Conservation (phyloP, 2,888 invertebrate genomes). For the Apamea crenata region DNA sequence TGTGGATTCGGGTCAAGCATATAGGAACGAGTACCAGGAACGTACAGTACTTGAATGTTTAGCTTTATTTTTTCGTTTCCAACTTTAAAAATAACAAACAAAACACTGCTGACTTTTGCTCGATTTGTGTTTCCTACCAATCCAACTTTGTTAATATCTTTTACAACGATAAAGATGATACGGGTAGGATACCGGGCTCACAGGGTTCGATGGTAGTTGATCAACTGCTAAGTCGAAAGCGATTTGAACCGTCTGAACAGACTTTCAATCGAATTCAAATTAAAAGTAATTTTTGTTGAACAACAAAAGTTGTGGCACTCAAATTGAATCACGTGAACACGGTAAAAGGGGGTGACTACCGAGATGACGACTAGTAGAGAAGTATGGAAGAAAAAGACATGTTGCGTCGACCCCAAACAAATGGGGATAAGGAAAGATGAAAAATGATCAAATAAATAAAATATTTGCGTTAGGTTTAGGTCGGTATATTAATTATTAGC, state of each 20-base stretch:
- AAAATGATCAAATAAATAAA: background rate
- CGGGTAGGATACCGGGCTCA: background rate
- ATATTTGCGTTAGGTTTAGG: background rate
- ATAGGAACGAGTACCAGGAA: background rate
- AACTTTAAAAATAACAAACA: constrained; percentile 1
- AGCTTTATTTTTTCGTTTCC: constrained; percentile 3
- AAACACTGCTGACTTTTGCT: constrained; percentile 4
- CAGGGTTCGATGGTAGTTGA: background rate
- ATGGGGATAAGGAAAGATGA: too few species aligned
- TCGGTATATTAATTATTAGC: background rate
- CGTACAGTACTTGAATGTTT: constrained; percentile 5
- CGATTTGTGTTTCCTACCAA: background rate
- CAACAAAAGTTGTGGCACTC: background rate
- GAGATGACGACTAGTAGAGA: background rate
- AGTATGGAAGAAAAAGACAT: background rate
- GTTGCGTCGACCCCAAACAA: too few species aligned
- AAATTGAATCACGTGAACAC: background rate
- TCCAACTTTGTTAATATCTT: background rate
- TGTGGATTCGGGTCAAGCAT: constrained; percentile 54
- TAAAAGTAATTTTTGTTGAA: background rate
- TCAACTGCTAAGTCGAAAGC: background rate
- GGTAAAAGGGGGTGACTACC: background rate
- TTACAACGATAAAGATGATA: background rate
- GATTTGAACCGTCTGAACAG: background rate
- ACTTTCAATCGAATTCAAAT: background rate